These are phyloP conservation scores for Pangasianodon hypophthalmus DNA, from an alignment of 2,113 vertebrate species.

Conservation along the genomic window DNA sequence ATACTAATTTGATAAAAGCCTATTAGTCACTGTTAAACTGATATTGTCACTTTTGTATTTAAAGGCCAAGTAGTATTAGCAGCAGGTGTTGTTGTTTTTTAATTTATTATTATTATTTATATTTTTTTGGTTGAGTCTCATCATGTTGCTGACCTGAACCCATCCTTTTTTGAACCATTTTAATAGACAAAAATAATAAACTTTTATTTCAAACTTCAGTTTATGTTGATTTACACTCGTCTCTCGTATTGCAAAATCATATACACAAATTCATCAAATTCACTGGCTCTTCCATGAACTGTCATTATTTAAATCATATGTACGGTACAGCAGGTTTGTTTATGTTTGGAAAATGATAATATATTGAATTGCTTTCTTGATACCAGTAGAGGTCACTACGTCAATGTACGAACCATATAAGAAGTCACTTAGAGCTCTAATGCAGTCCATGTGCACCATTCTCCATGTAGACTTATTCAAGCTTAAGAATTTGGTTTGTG, in stretches of 20 bases:
- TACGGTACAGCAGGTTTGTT: slow-evolving; percentile 15
- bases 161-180: slow-evolving; percentile 17
- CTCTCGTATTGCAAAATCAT: not conserved
- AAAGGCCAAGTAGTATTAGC: slow-evolving; percentile 37
- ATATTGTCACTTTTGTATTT: slow-evolving; percentile 11
- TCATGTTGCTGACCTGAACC: slow-evolving; percentile 27
- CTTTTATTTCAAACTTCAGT: slow-evolving; percentile 8
- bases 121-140: slow-evolving; percentile 14
- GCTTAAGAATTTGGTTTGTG: not conserved
- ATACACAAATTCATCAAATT: not conserved
- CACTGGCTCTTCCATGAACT: not conserved
- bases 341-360: not conserved
- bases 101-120: not conserved
- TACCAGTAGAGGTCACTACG: slow-evolving; percentile 48
- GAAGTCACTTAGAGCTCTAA: not conserved
- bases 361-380: slow-evolving; percentile 6
- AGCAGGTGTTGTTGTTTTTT: slow-evolving; percentile 26
- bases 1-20: slow-evolving; percentile 1
- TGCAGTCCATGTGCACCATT: not conserved
- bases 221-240: slow-evolving; percentile 15
- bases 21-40: slow-evolving; percentile 23
- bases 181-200: slow-evolving; percentile 32
- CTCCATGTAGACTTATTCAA: not conserved
- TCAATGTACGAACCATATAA: not conserved
- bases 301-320: not conserved